Evolutionary conservation across 2,113 vertebrate genomes (phyloP).

Genomic region (Carlito syrichta): DNA sequence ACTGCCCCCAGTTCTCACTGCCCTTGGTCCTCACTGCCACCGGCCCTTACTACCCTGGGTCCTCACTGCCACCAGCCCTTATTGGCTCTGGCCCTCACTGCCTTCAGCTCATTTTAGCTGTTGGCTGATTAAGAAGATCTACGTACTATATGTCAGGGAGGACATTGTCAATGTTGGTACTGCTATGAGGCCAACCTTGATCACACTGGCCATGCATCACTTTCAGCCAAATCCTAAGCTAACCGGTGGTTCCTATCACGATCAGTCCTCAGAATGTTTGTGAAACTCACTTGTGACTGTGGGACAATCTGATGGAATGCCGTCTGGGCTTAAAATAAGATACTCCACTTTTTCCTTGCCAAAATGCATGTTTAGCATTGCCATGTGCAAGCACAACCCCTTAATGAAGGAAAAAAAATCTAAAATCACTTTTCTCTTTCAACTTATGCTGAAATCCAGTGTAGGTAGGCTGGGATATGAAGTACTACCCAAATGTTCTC

Average conservation of each 20-base stretch:
- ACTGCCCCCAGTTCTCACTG: neutral
- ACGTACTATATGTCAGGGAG: neutral
- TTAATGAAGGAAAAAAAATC: neutral
- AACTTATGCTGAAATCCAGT: neutral
- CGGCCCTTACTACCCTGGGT: too few relatives aligned
- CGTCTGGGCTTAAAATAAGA: neutral
- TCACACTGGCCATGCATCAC: neutral
- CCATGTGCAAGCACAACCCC: neutral
- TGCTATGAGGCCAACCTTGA: neutral
- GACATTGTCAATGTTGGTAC: neutral
- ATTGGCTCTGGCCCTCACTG: neutral
- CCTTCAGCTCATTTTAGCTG: neutral
- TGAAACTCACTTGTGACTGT: neutral
- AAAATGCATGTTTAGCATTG: neutral
- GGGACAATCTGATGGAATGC: neutral
- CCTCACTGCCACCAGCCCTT: neutral
- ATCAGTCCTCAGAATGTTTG: neutral
- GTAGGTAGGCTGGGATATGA: neutral
- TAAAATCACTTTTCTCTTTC: neutral
- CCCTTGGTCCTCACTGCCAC: neutral
- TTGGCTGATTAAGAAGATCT: neutral
- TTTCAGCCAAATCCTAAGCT: neutral
- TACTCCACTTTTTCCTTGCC: neutral
- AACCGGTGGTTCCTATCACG: neutral
- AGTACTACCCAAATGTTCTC: neutral